Percentiles rank a stretch among this genome's conserved stretches.
Evolutionary conservation across 2,797 vertebrate genomes (phyloP).

Genomic region (Falco concolor): DNA sequence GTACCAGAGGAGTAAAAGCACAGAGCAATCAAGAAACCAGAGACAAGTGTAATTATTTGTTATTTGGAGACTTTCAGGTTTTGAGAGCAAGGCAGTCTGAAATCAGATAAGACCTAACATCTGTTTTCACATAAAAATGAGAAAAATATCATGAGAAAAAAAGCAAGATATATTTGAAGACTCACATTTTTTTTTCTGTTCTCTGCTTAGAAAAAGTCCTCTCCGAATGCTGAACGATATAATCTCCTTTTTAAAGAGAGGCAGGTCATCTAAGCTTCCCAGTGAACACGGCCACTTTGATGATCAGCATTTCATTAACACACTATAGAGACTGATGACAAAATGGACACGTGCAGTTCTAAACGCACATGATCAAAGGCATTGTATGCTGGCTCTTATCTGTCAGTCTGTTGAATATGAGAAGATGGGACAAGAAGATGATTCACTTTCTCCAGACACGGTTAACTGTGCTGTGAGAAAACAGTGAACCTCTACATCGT

Average conservation of each 20-base stretch:
- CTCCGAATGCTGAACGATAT: accelerated
- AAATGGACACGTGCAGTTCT: background rate
- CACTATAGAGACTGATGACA: background rate
- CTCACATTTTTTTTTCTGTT: background rate
- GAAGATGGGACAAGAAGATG: background rate
- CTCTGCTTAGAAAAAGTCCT: background rate
- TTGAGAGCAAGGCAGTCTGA: background rate
- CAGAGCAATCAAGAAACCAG: accelerated
- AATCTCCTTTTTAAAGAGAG: background rate
- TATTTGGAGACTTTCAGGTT: background rate
- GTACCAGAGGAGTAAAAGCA: background rate
- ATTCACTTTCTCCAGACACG: constrained; percentile 20
- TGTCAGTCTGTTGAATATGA: too few relatives aligned
- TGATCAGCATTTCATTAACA: background rate
- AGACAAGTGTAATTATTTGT: background rate
- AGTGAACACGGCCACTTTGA: background rate
- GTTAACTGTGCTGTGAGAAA: constrained; percentile 3
- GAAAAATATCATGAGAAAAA: background rate
- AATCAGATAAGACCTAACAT: background rate
- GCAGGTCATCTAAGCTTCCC: background rate
- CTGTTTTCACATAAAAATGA: background rate
- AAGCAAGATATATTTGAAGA: background rate
- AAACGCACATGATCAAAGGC: background rate
- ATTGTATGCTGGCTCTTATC: background rate
- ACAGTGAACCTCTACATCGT: background rate